Conservation (phyloP, 1,140 invertebrate species). For the Mercenaria mercenaria region DNA sequence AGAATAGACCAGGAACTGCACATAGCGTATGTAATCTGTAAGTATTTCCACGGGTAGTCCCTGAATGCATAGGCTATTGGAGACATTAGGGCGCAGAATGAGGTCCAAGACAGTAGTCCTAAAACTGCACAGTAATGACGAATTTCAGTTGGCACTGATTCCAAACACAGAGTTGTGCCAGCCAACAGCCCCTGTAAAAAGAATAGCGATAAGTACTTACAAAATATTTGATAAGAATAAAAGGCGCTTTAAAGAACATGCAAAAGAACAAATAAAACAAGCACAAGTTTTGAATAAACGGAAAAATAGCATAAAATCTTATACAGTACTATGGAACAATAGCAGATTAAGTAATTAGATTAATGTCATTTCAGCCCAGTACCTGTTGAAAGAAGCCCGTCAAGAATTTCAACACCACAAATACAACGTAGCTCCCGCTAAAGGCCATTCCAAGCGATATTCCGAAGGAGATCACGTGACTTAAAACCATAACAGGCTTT, state of each 20-base stretch:
- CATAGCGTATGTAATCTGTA: conserved; percentile 36
- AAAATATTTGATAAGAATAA: too few relatives aligned
- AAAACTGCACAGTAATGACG: neutral
- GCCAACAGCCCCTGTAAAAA: conserved; percentile 1
- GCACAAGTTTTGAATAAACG: too few relatives aligned
- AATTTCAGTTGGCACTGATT: neutral
- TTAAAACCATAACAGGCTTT: neutral
- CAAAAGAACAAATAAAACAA: too few relatives aligned
- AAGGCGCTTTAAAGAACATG: too few relatives aligned
- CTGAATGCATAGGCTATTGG: conserved; percentile 24
- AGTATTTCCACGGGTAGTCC: conserved; percentile 12
- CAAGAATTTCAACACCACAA: neutral
- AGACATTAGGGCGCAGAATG: neutral
- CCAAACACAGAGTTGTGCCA: neutral
- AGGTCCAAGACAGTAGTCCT: neutral
- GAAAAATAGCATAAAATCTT: too few relatives aligned
- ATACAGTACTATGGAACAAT: too few relatives aligned
- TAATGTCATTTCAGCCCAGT: too few relatives aligned
- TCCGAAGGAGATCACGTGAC: neutral
- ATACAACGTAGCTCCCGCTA: neutral
- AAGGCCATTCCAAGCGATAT: neutral
- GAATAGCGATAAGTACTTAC: too few relatives aligned
- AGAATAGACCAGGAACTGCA: conserved; percentile 14
- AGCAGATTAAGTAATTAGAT: too few relatives aligned
- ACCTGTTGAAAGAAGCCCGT: neutral